Evolutionary conservation across 2,797 vertebrate genomes (phyloP).

Genomic region (Serranus cabrilla): DNA sequence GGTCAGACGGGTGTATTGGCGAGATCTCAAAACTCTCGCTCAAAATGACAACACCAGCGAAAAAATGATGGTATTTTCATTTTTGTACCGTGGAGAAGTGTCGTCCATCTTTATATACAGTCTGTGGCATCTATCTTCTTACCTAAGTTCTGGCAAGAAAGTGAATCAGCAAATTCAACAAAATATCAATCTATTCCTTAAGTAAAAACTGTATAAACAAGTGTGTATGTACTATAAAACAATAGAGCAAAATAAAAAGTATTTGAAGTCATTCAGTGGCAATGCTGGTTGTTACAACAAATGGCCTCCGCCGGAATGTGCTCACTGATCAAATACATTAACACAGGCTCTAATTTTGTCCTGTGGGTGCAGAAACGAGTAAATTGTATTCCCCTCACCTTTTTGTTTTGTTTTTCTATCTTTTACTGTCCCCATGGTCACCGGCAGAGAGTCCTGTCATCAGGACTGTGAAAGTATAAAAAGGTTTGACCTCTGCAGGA

Average conservation of each 20-base stretch:
- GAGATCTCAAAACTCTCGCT: too few species aligned
- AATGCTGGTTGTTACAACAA: neutral
- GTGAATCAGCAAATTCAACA: neutral
- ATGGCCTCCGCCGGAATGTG: neutral
- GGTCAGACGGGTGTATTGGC: too few species aligned
- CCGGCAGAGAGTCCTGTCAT: slow-evolving; percentile 12
- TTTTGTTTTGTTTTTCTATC: neutral
- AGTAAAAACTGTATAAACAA: neutral
- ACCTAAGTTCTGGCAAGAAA: neutral
- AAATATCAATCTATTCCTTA: neutral
- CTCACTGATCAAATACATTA: neutral
- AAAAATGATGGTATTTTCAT: too few species aligned
- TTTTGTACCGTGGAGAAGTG: too few species aligned
- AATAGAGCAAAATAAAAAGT: neutral
- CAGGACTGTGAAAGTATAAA: slow-evolving; percentile 24
- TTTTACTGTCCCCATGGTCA: neutral
- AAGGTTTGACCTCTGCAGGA: slow-evolving; percentile 55
- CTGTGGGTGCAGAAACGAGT: neutral
- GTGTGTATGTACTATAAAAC: neutral
- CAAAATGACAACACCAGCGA: too few species aligned
- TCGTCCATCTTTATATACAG: too few species aligned
- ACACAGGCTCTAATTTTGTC: neutral
- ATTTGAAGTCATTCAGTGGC: neutral
- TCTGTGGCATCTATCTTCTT: neutral
- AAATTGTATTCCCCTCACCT: neutral